A percentile compares a stretch with the other conserved stretches of the same genome.
These are phyloP conservation scores for Rhingia rostrata DNA, from an alignment of 2,888 invertebrate species.

Conservation along the genomic window DNA sequence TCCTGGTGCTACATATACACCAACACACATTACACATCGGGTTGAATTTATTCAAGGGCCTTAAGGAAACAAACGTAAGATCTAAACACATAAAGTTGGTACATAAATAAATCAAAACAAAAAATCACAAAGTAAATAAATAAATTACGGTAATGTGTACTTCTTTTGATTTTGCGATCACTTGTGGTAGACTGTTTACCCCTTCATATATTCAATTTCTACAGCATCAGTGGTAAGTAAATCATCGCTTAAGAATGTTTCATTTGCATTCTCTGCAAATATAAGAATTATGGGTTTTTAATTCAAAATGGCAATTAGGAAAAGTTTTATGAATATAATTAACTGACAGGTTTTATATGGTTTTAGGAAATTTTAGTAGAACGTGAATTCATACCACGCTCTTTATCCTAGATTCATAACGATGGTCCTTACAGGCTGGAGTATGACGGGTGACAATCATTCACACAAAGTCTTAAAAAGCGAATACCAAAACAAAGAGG, in stretches of 20 bases:
- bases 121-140: slow-evolving; percentile 15
- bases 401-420: too few species aligned
- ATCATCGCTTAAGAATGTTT: slow-evolving; percentile 72
- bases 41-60: slow-evolving; percentile 21
- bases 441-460: too few species aligned
- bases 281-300: slow-evolving; percentile 43
- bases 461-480: too few species aligned
- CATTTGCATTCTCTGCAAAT: slow-evolving; percentile 73
- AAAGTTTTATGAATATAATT: background rate
- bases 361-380: too few species aligned
- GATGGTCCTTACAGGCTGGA: too few species aligned
- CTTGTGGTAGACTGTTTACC: slow-evolving; percentile 55
- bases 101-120: slow-evolving; percentile 5
- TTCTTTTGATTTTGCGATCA: slow-evolving; percentile 24
- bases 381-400: too few species aligned
- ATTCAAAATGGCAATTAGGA: background rate
- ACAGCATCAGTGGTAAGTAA: slow-evolving; percentile 70
- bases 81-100: slow-evolving; percentile 1
- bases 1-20: background rate
- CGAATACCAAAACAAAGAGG: too few species aligned
- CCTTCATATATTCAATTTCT: slow-evolving; percentile 73
- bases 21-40: slow-evolving; percentile 8
- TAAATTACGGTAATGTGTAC: slow-evolving; percentile 29
- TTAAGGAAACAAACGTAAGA: background rate
- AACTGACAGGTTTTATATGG: too few species aligned